Conservation (phyloP, 1,140 invertebrate species). For the Diabrotica undecimpunctata region DNA sequence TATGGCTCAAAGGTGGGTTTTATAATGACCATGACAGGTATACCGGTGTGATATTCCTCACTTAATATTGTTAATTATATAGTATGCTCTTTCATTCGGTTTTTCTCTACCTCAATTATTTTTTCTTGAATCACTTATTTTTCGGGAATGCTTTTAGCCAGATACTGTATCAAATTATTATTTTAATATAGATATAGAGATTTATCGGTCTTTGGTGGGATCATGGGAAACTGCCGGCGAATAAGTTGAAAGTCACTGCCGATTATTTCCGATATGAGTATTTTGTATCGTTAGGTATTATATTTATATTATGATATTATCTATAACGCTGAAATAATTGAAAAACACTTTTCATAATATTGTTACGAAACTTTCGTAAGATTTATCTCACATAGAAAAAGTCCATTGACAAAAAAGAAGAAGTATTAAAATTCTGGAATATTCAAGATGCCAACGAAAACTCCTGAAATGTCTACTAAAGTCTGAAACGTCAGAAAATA, state of each 20-base stretch:
- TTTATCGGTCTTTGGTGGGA: slow-evolving; percentile 13
- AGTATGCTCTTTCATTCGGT: slow-evolving; percentile 16
- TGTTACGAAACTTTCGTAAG: too few relatives aligned
- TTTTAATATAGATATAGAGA: slow-evolving; percentile 17
- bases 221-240: slow-evolving; percentile 11
- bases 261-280: neutral
- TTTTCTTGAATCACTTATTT: slow-evolving; percentile 17
- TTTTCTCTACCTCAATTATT: slow-evolving; percentile 15
- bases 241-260: slow-evolving; percentile 15
- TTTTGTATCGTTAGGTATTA: neutral
- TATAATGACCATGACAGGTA: slow-evolving; percentile 17
- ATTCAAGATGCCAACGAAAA: too few relatives aligned
- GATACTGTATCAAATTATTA: slow-evolving; percentile 17
- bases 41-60: slow-evolving; percentile 19
- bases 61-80: slow-evolving; percentile 19
- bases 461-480: too few relatives aligned
- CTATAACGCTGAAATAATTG: too few relatives aligned
- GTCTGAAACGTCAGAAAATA: too few relatives aligned
- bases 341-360: too few relatives aligned
- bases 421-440: too few relatives aligned
- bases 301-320: too few relatives aligned
- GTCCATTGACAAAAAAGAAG: too few relatives aligned
- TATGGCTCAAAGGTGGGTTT: neutral
- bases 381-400: too few relatives aligned
- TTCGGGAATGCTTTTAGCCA: slow-evolving; percentile 15